A percentile compares a stretch with the other conserved stretches of the same genome.
phyloP scores from a whole-genome alignment of 2,797 vertebrate species.

The Lutjanus campechanus region DNA sequence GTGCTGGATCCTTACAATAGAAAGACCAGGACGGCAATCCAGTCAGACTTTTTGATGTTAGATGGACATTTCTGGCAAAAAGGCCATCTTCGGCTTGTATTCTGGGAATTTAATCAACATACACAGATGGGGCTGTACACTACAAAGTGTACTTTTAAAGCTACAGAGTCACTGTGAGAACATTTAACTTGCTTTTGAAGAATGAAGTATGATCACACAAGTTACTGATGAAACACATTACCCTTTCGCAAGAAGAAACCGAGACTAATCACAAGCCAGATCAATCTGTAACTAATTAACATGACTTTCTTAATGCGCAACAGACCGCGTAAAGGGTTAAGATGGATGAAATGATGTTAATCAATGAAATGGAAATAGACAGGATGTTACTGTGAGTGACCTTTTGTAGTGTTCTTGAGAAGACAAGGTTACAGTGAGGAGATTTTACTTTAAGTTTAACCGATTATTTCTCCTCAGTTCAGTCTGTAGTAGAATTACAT shows the following conservation, averaged over 20 bases:
- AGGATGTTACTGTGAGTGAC: background rate
- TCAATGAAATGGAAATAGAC: background rate
- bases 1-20: no score
- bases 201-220: background rate
- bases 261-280: constrained; percentile 8
- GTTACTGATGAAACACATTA: background rate
- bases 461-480: constrained; percentile 4
- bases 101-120: no score
- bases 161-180: background rate
- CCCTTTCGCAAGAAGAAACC: background rate
- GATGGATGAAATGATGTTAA: background rate
- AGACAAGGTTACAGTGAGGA: background rate
- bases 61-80: no score
- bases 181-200: background rate
- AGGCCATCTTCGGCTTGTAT: no score
- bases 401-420: constrained; percentile 1
- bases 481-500: background rate
- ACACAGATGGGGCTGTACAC: no score
- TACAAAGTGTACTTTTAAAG: background rate
- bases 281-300: background rate
- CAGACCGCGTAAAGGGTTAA: background rate
- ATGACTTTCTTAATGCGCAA: background rate
- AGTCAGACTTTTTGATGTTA: no score
- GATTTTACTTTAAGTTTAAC: background rate
- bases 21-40: no score